Base-by-base conservation (phyloP, 92 coral and sea anemone species). In the Actinostola sp. region DNA sequence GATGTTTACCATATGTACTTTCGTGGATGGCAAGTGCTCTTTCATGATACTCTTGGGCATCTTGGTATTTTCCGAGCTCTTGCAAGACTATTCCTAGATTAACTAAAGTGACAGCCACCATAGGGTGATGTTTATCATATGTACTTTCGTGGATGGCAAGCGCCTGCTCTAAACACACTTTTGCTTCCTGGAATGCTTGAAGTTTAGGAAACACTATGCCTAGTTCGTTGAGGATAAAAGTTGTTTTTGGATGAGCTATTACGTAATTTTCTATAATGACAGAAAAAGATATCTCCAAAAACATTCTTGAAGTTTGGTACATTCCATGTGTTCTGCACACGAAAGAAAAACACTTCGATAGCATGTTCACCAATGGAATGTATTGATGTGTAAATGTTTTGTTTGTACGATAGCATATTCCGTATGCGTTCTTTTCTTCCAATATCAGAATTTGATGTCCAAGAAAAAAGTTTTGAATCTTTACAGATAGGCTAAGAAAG, bases 291-390 rank as follows among this genome's bases (percentile, higher is more conserved):
- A 12, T 61, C 31, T 61, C 67, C 17, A 61, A 61, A 19, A 12
- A 36, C 44, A 8, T 33, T 36, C 10, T 61, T 10, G 67, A 41
- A n/a, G 23, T 17, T 61, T 33, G n/a, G 3, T n/a, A n/a, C 17
- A 29, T 23, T 20, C 50, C 67, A 23, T 31, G 44, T 2, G 3
- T 26, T 16, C 11, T 12, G 33, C 12, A 61, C 26, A 39, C 17
- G 1, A 2, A 1, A 3, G 44, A 39, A 2, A 61, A 5, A 21
- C 8, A 12, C 10, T n/a, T 17, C 26, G 19, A 15, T 12, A 69
- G 63, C 8, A 67, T 41, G 4, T 79, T 66, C 70, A 72, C 71
- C 29, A 60, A 69, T 45, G 81, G 85, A 78, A 63, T 45, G 41
- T 71, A 38, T 10, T 67, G 45, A 39, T 39, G 45, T 39, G 45